These are phyloP conservation scores for Drosophila limbata DNA, from an alignment of 2,888 invertebrate genomes.

Conservation along the genomic window DNA sequence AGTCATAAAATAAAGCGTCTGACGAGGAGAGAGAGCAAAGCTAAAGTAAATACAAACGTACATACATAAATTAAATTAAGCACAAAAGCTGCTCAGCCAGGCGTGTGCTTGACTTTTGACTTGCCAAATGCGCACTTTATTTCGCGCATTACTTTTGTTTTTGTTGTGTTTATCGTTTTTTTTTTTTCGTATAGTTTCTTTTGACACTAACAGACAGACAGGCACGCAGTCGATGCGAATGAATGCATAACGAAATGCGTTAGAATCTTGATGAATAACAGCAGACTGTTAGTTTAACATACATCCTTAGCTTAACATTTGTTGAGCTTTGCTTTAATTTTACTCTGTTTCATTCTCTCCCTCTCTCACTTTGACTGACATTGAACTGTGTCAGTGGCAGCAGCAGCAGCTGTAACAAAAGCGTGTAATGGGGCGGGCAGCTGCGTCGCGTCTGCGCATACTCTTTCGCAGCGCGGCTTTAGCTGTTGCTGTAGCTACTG, in stretches of 20 bases:
- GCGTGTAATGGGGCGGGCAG: conserved; percentile 65
- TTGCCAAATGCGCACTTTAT: conserved; percentile 49
- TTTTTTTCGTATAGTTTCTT: background rate
- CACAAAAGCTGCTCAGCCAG: conserved; percentile 60
- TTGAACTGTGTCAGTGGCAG: conserved; percentile 75
- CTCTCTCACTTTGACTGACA: conserved; percentile 51
- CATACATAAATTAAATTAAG: conserved; percentile 62
- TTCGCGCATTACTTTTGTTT: conserved; percentile 28
- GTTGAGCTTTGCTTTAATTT: conserved; percentile 20
- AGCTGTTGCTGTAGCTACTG: conserved; percentile 40
- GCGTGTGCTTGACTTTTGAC: conserved; percentile 59
- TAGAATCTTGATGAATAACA: conserved; percentile 28
- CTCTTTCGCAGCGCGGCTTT: conserved; percentile 36
- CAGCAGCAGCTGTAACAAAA: conserved; percentile 30
- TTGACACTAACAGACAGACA: background rate
- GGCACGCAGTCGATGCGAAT: conserved; percentile 7
- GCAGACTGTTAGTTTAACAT: conserved; percentile 32
- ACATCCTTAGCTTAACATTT: conserved; percentile 46
- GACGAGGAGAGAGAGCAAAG: conserved; percentile 16
- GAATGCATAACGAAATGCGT: conserved; percentile 20
- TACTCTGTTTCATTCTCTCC: conserved; percentile 23
- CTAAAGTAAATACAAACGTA: conserved; percentile 13
- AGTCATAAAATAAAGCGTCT: conserved; percentile 54
- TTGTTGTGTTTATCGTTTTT: background rate
- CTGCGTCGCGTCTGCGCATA: conserved; percentile 44